These are phyloP conservation scores for Cervus canadensis DNA, from an alignment of 2,113 vertebrate genomes.

Conservation along the genomic window DNA sequence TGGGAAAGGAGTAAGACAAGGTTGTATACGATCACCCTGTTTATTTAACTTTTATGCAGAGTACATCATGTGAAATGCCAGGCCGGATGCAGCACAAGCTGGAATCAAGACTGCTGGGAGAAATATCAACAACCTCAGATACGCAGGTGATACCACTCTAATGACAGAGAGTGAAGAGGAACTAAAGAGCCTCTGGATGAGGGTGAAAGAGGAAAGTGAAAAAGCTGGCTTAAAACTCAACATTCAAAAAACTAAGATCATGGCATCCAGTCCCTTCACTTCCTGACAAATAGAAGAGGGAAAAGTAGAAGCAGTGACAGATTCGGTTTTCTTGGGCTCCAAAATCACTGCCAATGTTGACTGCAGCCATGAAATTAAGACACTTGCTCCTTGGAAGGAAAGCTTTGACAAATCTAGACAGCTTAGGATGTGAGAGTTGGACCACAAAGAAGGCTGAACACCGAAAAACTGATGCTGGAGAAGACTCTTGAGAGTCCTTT, in stretches of 20 bases:
- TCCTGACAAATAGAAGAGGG: not conserved
- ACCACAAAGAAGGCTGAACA: not conserved
- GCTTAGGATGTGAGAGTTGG: not conserved
- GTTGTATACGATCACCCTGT: not conserved
- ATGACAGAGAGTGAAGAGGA: not conserved
- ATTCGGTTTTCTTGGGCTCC: not conserved
- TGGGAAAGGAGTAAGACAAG: not conserved
- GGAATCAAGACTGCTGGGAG: not conserved
- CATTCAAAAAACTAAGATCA: not conserved
- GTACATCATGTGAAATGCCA: not conserved
- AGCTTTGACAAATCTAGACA: not conserved
- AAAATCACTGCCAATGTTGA: not conserved
- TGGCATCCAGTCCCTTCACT: not conserved
- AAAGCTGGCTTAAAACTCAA: not conserved
- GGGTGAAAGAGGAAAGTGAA: not conserved
- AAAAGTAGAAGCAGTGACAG: not conserved
- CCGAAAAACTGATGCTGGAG: not conserved
- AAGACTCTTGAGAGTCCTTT: not conserved
- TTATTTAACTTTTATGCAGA: not conserved
- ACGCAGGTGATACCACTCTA: not conserved
- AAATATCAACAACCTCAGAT: not conserved
- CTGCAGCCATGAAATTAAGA: not conserved
- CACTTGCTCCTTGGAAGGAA: not conserved
- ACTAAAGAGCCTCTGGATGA: not conserved
- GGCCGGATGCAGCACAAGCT: not conserved